phyloP scores from a whole-genome alignment of 92 coral and sea anemone species.

The Anthopleura xanthogrammica region DNA sequence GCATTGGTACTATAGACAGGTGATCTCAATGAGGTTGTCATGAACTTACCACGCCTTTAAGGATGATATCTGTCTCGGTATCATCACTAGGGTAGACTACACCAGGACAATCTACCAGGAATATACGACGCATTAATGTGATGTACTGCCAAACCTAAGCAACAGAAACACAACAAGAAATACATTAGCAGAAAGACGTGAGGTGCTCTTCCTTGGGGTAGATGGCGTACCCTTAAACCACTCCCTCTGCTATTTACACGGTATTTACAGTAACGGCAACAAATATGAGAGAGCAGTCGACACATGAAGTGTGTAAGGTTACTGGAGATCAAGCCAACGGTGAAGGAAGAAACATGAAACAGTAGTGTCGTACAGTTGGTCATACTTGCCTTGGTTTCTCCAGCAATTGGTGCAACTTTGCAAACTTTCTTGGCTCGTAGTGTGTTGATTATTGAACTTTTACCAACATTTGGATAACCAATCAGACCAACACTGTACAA shows the following conservation, averaged over 20 bases:
- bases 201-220: too few relatives aligned
- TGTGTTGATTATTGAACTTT: conserved; percentile 95
- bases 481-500: conserved; percentile 86
- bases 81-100: conserved; percentile 96
- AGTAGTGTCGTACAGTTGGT: not conserved
- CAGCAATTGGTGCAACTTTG: conserved; percentile 98
- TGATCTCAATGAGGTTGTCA: not conserved
- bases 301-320: too few relatives aligned
- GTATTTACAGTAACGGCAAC: too few relatives aligned
- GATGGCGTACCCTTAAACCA: too few relatives aligned
- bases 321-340: too few relatives aligned
- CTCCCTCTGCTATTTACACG: too few relatives aligned
- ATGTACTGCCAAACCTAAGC: conserved; percentile 98
- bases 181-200: not conserved
- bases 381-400: conserved; percentile 86
- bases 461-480: conserved; percentile 99
- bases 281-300: too few relatives aligned
- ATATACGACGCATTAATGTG: conserved; percentile 95
- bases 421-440: conserved; percentile 91
- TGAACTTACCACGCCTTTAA: conserved; percentile 96
- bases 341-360: too few relatives aligned
- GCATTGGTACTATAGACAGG: too few relatives aligned
- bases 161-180: not conserved
- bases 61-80: conserved; percentile 88
- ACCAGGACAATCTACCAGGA: conserved; percentile 95